These are phyloP conservation scores for Cinclus cinclus DNA, from an alignment of 2,113 vertebrate genomes.

Conservation along the genomic window DNA sequence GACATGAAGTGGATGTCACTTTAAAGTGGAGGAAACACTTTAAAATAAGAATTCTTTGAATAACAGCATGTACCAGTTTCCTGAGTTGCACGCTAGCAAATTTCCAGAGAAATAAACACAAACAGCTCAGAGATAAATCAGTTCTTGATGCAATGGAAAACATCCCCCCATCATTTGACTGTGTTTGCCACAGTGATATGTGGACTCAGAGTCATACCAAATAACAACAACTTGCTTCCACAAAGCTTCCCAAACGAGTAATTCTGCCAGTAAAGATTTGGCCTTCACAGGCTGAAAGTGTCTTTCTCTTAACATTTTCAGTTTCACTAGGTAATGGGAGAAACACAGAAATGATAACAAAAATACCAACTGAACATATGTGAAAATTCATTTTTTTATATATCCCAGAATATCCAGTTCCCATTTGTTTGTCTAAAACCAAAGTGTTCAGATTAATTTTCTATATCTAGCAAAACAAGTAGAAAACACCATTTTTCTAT, in stretches of 20 bases:
- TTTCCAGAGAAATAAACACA: neutral
- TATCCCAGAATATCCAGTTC: neutral
- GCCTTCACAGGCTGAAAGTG: neutral
- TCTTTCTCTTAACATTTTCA: neutral
- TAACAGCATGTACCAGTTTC: neutral
- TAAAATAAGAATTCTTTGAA: neutral
- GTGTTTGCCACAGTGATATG: neutral
- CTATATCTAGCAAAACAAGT: neutral
- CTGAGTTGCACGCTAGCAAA: neutral
- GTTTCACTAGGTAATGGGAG: neutral
- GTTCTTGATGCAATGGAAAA: neutral
- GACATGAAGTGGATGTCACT: neutral
- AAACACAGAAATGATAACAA: neutral
- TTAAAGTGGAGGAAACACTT: neutral
- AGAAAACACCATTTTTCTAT: neutral
- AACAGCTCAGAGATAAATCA: neutral
- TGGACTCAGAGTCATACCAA: neutral
- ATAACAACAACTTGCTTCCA: neutral
- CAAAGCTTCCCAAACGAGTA: fast-evolving
- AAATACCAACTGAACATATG: fast-evolving
- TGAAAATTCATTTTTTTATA: fast-evolving
- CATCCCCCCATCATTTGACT: neutral
- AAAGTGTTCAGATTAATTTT: neutral
- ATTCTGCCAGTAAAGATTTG: neutral
- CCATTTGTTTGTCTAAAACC: neutral